Base-by-base conservation (phyloP, 2,797 vertebrate genomes). In the Sebastes wilsoni region DNA sequence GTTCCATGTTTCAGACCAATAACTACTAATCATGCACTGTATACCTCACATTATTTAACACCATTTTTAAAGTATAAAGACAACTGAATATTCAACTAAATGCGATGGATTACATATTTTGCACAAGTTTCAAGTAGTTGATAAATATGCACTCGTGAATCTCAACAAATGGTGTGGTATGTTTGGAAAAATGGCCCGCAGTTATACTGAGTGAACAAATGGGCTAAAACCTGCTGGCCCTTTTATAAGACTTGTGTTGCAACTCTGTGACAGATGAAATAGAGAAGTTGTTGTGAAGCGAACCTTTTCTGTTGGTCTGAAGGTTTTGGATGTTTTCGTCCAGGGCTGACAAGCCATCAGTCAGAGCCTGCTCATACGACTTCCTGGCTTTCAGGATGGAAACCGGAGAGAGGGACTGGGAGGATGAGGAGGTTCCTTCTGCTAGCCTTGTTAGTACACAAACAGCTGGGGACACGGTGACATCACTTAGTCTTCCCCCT, bases 351-450 rank as follows among this genome's bases (percentile, higher is more conserved):
- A 97, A 79, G 60, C 68, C 83, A 67, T 90, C 90, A 46, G 93
- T 90, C 42, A 98, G 62, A 0, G 92, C 88, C 4, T 93, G 96
- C 28, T 99, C 97, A 0, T 98, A 99, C 0, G 89, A 88, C 92
- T 94, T 98, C 66, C 98, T 96, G 12, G 98, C 97, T 89, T 98
- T 99, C 84, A 99, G 72, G 69, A 99, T 67, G 6, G 93, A 94
- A 46, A 97, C 94, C 0, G 97, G 81, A 22, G 90, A 84, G 18
- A 96, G 78, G 9, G 86, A 2, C 6, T 96, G 94, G 9, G 96
- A 75, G 1, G 93, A 80, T 0, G 94, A 95, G 0, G 91, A 83
- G 0, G 87, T 79, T 14, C 85, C 96, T 79, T 98, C 98, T 0
- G 96, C 91, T 80, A 99, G 58, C 18, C 87, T 93, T 67, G 96